Evolutionary conservation across 2,888 invertebrate species (phyloP), one percentile per base, ranked within the genome.

Genomic region (Argyresthia goedartella): DNA sequence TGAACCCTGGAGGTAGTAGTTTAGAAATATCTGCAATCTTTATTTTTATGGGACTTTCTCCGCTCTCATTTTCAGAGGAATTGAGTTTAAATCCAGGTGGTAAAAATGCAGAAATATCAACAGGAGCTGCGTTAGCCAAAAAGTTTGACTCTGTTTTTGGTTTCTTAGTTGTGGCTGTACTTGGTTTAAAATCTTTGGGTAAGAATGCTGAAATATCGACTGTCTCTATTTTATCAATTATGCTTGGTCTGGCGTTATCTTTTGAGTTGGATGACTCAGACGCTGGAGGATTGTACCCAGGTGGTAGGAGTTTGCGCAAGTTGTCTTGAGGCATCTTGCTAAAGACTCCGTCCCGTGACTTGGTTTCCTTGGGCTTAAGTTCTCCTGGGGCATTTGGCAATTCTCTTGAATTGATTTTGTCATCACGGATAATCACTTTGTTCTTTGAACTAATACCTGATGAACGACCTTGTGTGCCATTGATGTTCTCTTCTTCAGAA

Each of bases 291-390:
- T 91, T 92, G 61, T 88, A 93, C 3, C 91, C 91, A 8, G 91
- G 88, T n/a, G 92, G 92, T 56, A 92, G 73, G 49, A 92, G 82
- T 58, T 90, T 88, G 60, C 81, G 88, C 0, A 90, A 62, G 59
- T 90, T 89, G 58, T 89, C 89, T 45, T 84, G 77, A 61, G 89
- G 84, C 9, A 88, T 71, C 67, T 88, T 81, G 60, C 77, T 74
- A 47, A 82, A 66, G 25, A 82, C 49, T 52, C 82, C 82, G 56
- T 86, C 86, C 60, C 76, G 73, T 33, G 66, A 57, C 52, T 73
- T 75, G 42, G 68, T 76, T 55, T 79, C 76, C 60, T 80, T 84
- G 11, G 81, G 81, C 51, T 79, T 88, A 58, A 88, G 89, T 62
- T 89, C 88, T 60, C 88, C 88, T 13, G 90, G 89, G 47, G 89